A percentile compares a stretch with the other conserved stretches of the same genome.
Conservation (phyloP, 2,113 vertebrate genomes). For the Hyaena hyaena region DNA sequence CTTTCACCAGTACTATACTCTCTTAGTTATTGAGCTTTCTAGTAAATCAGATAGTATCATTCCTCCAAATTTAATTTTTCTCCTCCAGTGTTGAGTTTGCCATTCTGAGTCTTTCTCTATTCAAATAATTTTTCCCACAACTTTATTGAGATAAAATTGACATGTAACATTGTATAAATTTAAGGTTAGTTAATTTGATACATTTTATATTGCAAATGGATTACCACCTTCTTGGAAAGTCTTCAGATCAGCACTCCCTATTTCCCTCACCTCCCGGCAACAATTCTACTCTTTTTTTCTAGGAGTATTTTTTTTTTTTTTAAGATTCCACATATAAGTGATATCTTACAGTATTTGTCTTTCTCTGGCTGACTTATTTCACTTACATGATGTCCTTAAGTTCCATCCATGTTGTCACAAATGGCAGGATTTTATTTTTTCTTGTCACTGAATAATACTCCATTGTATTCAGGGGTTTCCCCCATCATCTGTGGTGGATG, state of each 20-base stretch:
- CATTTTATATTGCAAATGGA: background rate
- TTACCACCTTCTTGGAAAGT: background rate
- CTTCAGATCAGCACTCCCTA: background rate
- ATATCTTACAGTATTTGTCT: background rate
- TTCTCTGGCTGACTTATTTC: background rate
- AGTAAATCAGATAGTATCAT: background rate
- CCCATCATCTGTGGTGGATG: background rate
- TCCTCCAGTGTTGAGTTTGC: background rate
- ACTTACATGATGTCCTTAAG: background rate
- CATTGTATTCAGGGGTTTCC: background rate
- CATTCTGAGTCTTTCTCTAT: background rate
- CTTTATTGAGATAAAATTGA: background rate
- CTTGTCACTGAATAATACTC: background rate
- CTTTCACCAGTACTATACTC: background rate
- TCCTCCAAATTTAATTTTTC: background rate
- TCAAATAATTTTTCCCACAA: background rate
- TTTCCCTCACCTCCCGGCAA: background rate
- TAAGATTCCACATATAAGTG: background rate
- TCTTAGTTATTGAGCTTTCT: background rate
- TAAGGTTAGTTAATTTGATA: background rate
- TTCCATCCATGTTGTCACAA: background rate
- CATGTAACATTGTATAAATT: background rate
- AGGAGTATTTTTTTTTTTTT: background rate
- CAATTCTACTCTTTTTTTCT: background rate
- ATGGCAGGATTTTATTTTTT: background rate